phyloP scores from a whole-genome alignment of 1,140 invertebrate genomes.

The Holotrichia oblita region DNA sequence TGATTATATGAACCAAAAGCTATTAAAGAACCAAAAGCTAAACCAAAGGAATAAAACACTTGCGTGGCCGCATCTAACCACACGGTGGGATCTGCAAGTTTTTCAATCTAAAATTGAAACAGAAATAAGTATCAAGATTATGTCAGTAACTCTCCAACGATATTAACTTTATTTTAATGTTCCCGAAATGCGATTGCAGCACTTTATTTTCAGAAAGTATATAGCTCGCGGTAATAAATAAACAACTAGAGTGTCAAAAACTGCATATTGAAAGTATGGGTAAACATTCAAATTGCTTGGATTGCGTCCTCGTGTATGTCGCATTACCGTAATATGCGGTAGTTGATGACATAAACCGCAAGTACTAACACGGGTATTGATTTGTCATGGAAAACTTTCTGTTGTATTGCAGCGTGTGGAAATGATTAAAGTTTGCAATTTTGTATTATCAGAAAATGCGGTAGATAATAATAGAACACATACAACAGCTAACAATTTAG shows the following conservation, averaged over 20 bases:
- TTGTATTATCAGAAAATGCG: no score
- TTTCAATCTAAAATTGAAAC: constrained; percentile 72
- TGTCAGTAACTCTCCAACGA: not conserved
- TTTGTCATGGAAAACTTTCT: constrained; percentile 27
- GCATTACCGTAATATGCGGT: not conserved
- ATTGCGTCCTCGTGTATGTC: not conserved
- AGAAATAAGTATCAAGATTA: not conserved
- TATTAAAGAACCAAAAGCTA: constrained; percentile 92
- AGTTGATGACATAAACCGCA: not conserved
- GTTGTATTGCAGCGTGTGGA: not conserved
- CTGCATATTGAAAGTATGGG: not conserved
- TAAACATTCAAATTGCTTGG: not conserved
- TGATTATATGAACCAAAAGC: constrained; percentile 92
- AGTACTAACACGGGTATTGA: not conserved
- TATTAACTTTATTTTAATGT: no score
- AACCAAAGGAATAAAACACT: constrained; percentile 94
- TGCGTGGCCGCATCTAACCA: constrained; percentile 96
- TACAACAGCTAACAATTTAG: no score
- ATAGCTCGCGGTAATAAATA: not conserved
- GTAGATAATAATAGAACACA: no score
- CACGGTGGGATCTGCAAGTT: constrained; percentile 80
- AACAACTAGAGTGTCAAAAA: not conserved
- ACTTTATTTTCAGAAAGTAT: not conserved
- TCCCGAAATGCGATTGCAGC: no score
- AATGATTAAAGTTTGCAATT: constrained; percentile 4